Base-by-base conservation (phyloP, 2,888 invertebrate genomes). In the Cloeon dipterum region DNA sequence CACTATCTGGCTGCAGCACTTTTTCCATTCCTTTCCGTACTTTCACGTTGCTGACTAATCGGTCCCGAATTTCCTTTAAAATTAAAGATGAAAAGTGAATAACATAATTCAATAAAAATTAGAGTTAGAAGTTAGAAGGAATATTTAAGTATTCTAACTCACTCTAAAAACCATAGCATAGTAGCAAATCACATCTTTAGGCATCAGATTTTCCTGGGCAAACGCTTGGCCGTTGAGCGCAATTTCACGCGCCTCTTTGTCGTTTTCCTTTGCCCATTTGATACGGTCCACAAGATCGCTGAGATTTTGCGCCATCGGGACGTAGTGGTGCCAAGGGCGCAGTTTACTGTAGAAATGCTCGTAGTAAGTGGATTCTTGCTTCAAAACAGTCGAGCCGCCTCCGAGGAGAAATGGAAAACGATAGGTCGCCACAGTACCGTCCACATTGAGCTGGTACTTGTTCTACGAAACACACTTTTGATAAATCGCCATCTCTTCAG, bases 391-490 rank as follows among this genome's bases (percentile, higher is more conserved):
- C 1, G 86, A 74, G 48, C 83, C 81, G 2, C 93, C 91, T 32
- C 72, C 81, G 42, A 96, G 57, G 16, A 96, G 63, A 54, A 89
- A 93, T 0, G 94, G 93, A 44, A 91, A 66, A 42, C 94, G 67
- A 56, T 94, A 96, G 1, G 94, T 86, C 16, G 94, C 93, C 13
- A 96, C 94, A 26, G 93, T 88, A 13, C 96, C 96, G 61, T 96
- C 96, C 38, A 96, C 65, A 50, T 76, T 86, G 20, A 96, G 56
- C 59, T 89, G 88, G 56, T 91, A 96, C 61, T 93, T 93, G 54
- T 81, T 86, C 91, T 94, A 61, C 33, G 5, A 8, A 16, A 17
- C 17, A 17, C 17, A 33, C 7, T 33, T 5, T 10, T 14, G 1
- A 34, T 34, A 8, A n/a, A 16, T n/a, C n/a, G n/a, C n/a, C n/a